Evolutionary conservation across 2,113 vertebrate species (phyloP).

Genomic region (Urocitellus parryii): DNA sequence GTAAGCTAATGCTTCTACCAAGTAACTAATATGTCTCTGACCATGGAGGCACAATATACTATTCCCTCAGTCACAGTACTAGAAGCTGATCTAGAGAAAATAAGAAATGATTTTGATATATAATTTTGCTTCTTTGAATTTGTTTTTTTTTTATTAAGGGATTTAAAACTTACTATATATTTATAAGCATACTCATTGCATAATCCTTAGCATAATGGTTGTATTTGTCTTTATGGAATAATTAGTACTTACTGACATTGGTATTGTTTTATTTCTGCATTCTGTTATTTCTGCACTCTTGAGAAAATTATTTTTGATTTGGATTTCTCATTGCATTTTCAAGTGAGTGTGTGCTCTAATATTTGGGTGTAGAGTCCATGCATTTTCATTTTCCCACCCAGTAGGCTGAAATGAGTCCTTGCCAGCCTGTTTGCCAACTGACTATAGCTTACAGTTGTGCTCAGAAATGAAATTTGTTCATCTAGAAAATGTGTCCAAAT

Average conservation of each 20-base stretch:
- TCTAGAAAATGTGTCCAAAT: slow-evolving; percentile 55
- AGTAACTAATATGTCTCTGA: slow-evolving; percentile 47
- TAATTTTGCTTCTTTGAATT: slow-evolving; percentile 63
- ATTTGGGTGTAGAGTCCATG: slow-evolving; percentile 55
- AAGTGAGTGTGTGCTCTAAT: slow-evolving; percentile 42
- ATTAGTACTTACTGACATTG: slow-evolving; percentile 55
- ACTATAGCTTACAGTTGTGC: slow-evolving; percentile 54
- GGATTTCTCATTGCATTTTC: slow-evolving; percentile 59
- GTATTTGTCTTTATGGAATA: slow-evolving; percentile 75
- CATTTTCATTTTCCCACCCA: slow-evolving; percentile 57
- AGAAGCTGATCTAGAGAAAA: slow-evolving; percentile 55
- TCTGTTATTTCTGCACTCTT: slow-evolving; percentile 64
- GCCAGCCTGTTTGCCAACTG: slow-evolving; percentile 34
- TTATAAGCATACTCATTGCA: slow-evolving; percentile 31
- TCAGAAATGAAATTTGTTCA: slow-evolving; percentile 51
- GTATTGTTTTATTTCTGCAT: slow-evolving; percentile 63
- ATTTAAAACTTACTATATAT: slow-evolving; percentile 50
- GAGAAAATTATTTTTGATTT: slow-evolving; percentile 60
- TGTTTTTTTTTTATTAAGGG: slow-evolving; percentile 2
- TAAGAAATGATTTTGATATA: slow-evolving; percentile 55
- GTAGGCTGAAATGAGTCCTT: slow-evolving; percentile 65
- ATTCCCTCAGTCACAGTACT: slow-evolving; percentile 29
- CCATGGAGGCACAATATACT: background rate
- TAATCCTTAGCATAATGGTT: slow-evolving; percentile 45
- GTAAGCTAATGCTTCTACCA: slow-evolving; percentile 49